Evolutionary conservation across 2,797 vertebrate species (phyloP).

Genomic region (Gymnoscopelus braueri): DNA sequence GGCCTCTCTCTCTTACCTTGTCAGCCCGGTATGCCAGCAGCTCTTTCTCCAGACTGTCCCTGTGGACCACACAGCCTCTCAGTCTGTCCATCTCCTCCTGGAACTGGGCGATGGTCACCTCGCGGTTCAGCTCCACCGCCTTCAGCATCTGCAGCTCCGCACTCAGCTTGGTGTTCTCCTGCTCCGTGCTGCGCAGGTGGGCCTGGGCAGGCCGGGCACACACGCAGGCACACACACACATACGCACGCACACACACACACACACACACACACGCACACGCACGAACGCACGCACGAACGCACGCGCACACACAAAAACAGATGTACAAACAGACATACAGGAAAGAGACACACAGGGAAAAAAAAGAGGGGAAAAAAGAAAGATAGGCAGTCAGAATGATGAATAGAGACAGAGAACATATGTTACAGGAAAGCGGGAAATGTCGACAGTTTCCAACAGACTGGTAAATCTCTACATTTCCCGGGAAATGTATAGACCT

Average conservation of each 20-base stretch:
- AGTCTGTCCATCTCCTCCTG: slow-evolving; percentile 92
- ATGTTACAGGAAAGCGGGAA: no score
- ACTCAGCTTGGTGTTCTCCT: slow-evolving; percentile 95
- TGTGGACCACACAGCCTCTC: slow-evolving; percentile 84
- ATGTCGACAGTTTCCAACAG: no score
- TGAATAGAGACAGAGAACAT: no score
- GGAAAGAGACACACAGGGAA: background rate
- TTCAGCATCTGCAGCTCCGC: slow-evolving; percentile 96
- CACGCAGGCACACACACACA: slow-evolving; percentile 8
- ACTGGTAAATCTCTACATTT: no score
- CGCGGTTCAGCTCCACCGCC: slow-evolving; percentile 93
- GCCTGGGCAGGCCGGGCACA: slow-evolving; percentile 73
- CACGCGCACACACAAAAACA: slow-evolving; percentile 6
- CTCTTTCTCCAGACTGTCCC: slow-evolving; percentile 87
- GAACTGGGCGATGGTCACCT: slow-evolving; percentile 91
- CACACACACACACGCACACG: slow-evolving; percentile 2
- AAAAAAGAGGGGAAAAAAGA: no score
- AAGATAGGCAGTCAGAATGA: no score
- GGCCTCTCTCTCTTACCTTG: slow-evolving; percentile 54
- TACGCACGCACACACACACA: slow-evolving; percentile 1
- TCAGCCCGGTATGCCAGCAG: slow-evolving; percentile 76
- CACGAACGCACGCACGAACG: slow-evolving; percentile 2
- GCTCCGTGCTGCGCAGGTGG: slow-evolving; percentile 95
- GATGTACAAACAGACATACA: background rate
- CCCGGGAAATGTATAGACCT: no score